These are phyloP conservation scores for Pangasius larnaudii DNA, from an alignment of 2,797 vertebrate genomes.

Conservation along the genomic window DNA sequence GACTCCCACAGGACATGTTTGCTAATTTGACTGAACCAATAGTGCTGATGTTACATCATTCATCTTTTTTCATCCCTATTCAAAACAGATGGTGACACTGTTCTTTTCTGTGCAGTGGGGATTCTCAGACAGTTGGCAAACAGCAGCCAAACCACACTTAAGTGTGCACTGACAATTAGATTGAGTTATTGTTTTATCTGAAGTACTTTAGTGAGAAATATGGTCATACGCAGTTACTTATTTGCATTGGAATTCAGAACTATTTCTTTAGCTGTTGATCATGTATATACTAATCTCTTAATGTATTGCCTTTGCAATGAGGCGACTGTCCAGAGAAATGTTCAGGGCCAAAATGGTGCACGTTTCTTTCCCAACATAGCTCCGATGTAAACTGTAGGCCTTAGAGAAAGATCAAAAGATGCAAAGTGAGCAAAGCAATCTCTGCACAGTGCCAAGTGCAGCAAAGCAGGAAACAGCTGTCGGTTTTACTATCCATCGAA, in stretches of 20 bases:
- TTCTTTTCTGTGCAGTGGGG: slow-evolving; percentile 43
- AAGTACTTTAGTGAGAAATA: slow-evolving; percentile 28
- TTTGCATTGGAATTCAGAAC: slow-evolving; percentile 18
- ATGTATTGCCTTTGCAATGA: slow-evolving; percentile 1
- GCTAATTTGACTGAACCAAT: slow-evolving; percentile 48
- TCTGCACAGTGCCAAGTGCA: slow-evolving; percentile 29
- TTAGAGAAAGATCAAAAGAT: slow-evolving; percentile 37
- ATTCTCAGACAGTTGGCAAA: slow-evolving; percentile 60
- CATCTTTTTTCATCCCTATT: slow-evolving; percentile 52
- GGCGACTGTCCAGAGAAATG: not conserved
- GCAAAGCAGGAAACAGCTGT: slow-evolving; percentile 63
- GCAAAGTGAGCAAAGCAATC: slow-evolving; percentile 19
- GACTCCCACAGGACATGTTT: slow-evolving; percentile 46
- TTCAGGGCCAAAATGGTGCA: not conserved
- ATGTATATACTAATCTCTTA: slow-evolving; percentile 6
- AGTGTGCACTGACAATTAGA: slow-evolving; percentile 27
- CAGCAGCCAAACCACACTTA: slow-evolving; percentile 47
- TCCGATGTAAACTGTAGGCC: not conserved
- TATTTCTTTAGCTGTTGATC: not conserved
- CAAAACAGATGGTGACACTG: slow-evolving; percentile 66
- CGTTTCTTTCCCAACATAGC: slow-evolving; percentile 5
- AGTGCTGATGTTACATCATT: slow-evolving; percentile 17
- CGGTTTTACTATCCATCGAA: slow-evolving; percentile 51
- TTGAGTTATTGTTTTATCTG: slow-evolving; percentile 35
- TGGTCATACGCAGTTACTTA: not conserved